Evolutionary conservation across 2,797 vertebrate species (phyloP), one percentile per base, ranked within the genome.

Genomic region (Neosilurus mollespiculum): DNA sequence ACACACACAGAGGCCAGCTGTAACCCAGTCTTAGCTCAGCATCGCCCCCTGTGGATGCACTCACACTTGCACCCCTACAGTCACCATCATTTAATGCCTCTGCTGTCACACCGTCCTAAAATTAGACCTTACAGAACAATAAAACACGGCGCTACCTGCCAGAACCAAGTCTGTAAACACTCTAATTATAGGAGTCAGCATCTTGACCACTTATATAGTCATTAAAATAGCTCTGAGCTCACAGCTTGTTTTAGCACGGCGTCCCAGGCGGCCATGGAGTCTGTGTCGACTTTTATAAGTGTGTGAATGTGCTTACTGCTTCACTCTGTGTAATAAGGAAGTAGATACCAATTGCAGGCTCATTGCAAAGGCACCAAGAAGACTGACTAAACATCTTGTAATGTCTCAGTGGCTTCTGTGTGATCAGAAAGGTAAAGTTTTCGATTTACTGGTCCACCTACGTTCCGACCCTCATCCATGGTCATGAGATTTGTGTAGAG

Each of bases 1-100:
- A 43, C 43, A 43, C 43, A 43, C 43, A 43, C 43, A 43, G 2
- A 43, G 37, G 43, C 73, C 81, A 3, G 7, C 3, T 30, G 0
- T 80, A 34, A 8, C 4, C 15, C 73, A 62, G 53, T 78, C 37
- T 73, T 1, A 70, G 84, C 51, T 61, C 81, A 58, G 70, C 61
- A 37, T 37, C 66, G 51, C 86, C 85, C 83, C 78, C 85, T 89
- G 67, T 62, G 83, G 81, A 80, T 73, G 12, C 56, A 49, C 3
- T 9, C 2, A 18, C 9, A n/a, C 20, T n/a, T 24, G 3, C 37
- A 58, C 34, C 26, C 15, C 12, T 2, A 10, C 54, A 20, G 34
- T 30, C 37, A 49, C 34, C 14, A 26, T 8, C 15, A 64, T 51
- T 7, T 43, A 70, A 58, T 56, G 26, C 37, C 54, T 43, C 64